Conservation (phyloP, 2,797 vertebrate species). For the Tapera naevia region DNA sequence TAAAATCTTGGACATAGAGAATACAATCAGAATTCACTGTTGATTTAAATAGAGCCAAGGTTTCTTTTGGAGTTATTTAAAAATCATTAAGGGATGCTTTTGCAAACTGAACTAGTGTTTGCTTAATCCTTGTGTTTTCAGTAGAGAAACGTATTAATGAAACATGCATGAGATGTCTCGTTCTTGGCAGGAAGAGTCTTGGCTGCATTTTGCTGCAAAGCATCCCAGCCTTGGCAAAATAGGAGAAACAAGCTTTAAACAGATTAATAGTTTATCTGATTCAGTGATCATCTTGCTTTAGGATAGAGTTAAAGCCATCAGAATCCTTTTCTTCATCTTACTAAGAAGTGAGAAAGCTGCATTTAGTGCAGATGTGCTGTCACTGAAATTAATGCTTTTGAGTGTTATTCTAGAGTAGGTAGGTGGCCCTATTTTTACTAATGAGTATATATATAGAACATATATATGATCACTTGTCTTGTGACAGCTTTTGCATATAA, state of each 20-base stretch:
- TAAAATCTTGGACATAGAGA: not conserved
- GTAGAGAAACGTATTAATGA: conserved; percentile 39
- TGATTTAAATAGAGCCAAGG: conserved; percentile 4
- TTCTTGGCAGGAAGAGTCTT: conserved; percentile 34
- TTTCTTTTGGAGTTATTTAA: conserved; percentile 24
- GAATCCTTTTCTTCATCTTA: conserved; percentile 49
- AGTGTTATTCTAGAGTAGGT: not conserved
- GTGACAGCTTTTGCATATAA: not conserved
- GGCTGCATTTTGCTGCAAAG: conserved; percentile 38
- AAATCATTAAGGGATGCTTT: conserved; percentile 27
- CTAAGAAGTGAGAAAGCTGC: not conserved
- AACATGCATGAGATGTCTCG: conserved; percentile 53
- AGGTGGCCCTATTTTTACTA: not conserved
- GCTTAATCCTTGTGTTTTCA: conserved; percentile 49
- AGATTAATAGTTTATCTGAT: conserved; percentile 67
- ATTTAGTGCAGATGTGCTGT: conserved; percentile 12
- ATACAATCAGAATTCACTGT: not conserved
- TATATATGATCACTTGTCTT: not conserved
- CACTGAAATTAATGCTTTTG: not conserved
- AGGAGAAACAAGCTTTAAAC: conserved; percentile 55
- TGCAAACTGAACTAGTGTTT: conserved; percentile 11
- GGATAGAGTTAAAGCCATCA: conserved; percentile 28
- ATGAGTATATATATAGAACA: not conserved
- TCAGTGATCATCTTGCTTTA: conserved; percentile 59
- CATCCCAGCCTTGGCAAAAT: conserved; percentile 49